Evolutionary conservation across 2,888 invertebrate species (phyloP).

Genomic region (Nipponacmea schrenckii): DNA sequence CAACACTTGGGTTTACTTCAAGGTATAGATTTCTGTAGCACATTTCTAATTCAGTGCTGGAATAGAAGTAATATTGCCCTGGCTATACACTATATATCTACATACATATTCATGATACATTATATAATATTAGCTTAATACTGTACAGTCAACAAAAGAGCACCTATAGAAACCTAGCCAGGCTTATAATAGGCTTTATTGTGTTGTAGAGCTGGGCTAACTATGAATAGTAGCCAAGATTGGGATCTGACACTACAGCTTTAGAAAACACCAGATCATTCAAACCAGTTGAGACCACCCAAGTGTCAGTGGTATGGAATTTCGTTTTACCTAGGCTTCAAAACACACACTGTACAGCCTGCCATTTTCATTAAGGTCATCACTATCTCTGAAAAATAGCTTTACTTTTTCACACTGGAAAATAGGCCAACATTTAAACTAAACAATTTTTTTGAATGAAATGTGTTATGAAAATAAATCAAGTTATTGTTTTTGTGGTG

Average conservation of each 20-base stretch:
- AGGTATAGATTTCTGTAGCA: no score
- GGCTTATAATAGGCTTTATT: slow-evolving; percentile 3
- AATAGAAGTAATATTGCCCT: no score
- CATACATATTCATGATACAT: no score
- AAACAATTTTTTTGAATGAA: no score
- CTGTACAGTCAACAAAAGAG: background rate
- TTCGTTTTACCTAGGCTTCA: slow-evolving; percentile 1
- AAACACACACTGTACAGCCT: background rate
- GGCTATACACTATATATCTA: no score
- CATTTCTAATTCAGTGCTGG: no score
- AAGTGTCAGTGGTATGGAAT: slow-evolving; percentile 1
- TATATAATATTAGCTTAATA: slow-evolving; percentile 1
- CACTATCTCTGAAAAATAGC: background rate
- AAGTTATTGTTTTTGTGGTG: no score
- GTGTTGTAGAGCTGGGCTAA: background rate
- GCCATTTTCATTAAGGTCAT: slow-evolving; percentile 7
- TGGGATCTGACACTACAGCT: slow-evolving; percentile 4
- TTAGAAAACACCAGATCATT: background rate
- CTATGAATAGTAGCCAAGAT: background rate
- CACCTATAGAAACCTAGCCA: background rate
- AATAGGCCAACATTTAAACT: no score
- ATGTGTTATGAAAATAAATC: no score
- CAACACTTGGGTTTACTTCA: no score
- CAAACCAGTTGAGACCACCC: slow-evolving; percentile 1
- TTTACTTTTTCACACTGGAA: background rate